Evolutionary conservation across 1,140 invertebrate species (phyloP).

Genomic region (Drosophila oshimai): DNA sequence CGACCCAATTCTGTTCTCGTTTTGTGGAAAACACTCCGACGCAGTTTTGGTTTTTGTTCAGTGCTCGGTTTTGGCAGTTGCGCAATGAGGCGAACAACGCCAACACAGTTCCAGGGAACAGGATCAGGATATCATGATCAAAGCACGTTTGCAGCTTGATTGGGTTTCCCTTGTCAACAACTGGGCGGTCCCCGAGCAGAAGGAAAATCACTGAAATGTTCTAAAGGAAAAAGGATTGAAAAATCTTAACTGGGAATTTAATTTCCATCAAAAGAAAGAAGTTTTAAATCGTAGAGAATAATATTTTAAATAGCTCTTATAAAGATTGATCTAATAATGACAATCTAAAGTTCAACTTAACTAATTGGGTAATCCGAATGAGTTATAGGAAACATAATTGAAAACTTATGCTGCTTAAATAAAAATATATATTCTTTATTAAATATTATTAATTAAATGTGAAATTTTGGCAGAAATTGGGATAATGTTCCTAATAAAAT

Average conservation of each 20-base stretch:
- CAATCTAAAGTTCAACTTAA: too few species aligned
- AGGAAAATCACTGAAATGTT: not conserved
- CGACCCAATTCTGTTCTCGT: conserved; percentile 39
- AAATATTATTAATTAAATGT: too few species aligned
- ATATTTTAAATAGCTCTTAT: too few species aligned
- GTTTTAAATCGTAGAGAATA: not conserved
- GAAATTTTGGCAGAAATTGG: too few species aligned
- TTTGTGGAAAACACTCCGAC: conserved; percentile 54
- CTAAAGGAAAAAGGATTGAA: not conserved
- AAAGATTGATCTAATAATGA: too few species aligned
- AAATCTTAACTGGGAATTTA: not conserved
- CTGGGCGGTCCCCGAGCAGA: conserved; percentile 6
- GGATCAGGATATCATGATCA: conserved; percentile 58
- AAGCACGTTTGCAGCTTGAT: conserved; percentile 55
- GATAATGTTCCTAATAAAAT: too few species aligned
- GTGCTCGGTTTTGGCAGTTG: conserved; percentile 65
- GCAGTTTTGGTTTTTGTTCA: conserved; percentile 22
- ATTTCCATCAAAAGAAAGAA: not conserved
- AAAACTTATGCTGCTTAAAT: too few species aligned
- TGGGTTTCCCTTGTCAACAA: conserved; percentile 36
- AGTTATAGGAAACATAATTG: too few species aligned
- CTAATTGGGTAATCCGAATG: too few species aligned
- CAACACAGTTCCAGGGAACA: conserved; percentile 51
- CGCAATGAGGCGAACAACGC: conserved; percentile 68
- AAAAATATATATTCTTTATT: too few species aligned